Evolutionary conservation across 2,113 vertebrate genomes (phyloP), one percentile per base, ranked within the genome.

Genomic region (Pachypanchax playfairii): DNA sequence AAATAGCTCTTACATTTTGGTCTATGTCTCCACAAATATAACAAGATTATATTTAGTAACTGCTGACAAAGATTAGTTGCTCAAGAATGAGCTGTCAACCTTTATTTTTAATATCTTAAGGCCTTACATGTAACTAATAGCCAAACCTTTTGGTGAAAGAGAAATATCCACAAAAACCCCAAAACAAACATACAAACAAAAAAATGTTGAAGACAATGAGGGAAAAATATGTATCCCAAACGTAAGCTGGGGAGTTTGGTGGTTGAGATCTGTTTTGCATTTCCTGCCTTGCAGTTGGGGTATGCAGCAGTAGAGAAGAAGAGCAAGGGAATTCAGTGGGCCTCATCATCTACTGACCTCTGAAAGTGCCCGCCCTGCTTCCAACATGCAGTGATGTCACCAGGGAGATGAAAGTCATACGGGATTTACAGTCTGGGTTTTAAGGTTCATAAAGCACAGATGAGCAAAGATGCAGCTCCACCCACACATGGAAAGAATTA

Each of bases 231-330:
- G 18, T 39, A 18, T 74, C 42, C 43, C 17, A 15, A 50, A 49
- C 69, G 24, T 54, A 52, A 65, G 48, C 67, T 38, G 15, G 48
- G 51, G 62, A 44, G 31, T 79, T 81, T 42, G 60, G 66, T 75
- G 79, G 54, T 80, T 73, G 65, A 73, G 61, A 79, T 82, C 73
- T 83, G 80, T 81, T 82, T 80, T 68, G 70, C 14, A 76, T 85
- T 87, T 88, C 81, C 83, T 82, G 75, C 63, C 63, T 73, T 22
- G 28, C 49, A 65, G 57, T 46, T 44, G 59, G 65, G 73, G 73
- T 52, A 26, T 55, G 64, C 4, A 57, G 72, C 59, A 12, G 22
- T 43, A 6, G 35, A 60, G 59, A 57, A 75, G 49, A 66, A 54
- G 61, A 64, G 21, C 63, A 26, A 36, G 70, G 78, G 70, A 79